Conservation (phyloP, 2,888 invertebrate genomes). For the Bugula neritina region DNA sequence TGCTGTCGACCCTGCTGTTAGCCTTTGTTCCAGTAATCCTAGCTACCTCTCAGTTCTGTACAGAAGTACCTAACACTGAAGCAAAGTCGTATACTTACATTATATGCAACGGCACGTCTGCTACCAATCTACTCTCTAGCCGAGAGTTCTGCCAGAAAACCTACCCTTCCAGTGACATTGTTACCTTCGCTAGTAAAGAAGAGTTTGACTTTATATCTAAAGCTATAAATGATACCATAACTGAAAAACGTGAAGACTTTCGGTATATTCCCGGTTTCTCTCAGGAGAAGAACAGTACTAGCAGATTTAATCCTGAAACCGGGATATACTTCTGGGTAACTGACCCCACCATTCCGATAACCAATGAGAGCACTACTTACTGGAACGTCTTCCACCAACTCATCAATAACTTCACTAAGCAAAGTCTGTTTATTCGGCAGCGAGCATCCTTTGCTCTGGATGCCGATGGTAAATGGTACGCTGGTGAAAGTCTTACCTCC, state of each 20-base stretch:
- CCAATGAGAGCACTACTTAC: slow-evolving; percentile 5
- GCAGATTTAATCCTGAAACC: neutral
- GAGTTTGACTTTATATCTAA: neutral
- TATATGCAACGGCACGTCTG: slow-evolving; percentile 12
- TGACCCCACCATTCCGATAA: neutral
- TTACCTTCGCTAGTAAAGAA: slow-evolving; percentile 2
- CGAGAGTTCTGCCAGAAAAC: slow-evolving; percentile 3
- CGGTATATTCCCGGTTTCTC: slow-evolving; percentile 1
- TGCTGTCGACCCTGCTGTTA: neutral
- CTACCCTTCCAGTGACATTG: neutral
- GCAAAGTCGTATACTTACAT: slow-evolving; percentile 1
- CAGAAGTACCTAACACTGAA: neutral
- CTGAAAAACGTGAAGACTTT: neutral
- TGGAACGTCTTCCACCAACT: neutral
- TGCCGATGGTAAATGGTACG: neutral
- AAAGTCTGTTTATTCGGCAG: neutral
- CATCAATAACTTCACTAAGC: neutral
- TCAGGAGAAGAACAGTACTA: neutral
- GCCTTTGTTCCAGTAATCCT: neutral
- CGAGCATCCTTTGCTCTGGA: neutral
- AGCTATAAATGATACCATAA: neutral
- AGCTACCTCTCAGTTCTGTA: neutral
- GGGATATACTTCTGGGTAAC: slow-evolving; percentile 1
- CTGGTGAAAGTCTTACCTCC: neutral
- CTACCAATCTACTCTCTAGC: neutral